Evolutionary conservation across 2,113 vertebrate genomes (phyloP).

Genomic region (Brachyhypopomus gauderio): DNA sequence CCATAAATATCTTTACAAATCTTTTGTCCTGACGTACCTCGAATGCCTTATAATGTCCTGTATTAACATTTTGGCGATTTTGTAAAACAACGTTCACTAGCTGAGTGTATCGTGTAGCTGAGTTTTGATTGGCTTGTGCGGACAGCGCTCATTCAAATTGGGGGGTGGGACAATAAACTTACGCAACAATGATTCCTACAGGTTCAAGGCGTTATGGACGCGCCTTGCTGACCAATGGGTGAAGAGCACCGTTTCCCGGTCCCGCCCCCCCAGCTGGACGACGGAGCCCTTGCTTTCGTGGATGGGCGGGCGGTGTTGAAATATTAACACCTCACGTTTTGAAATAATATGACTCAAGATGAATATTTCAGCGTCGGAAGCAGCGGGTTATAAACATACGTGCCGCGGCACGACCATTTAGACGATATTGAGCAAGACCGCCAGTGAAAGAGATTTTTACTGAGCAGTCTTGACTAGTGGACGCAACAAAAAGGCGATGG

Average conservation of each 20-base stretch:
- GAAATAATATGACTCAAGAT: neutral
- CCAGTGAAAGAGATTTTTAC: neutral
- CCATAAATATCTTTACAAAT: no score
- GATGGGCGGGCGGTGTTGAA: neutral
- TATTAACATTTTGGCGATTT: no score
- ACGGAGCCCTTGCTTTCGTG: neutral
- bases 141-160: no score
- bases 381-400: neutral
- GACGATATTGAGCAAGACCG: neutral
- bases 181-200: neutral
- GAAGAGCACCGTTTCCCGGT: neutral
- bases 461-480: neutral
- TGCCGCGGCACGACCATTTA: neutral
- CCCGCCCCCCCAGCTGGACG: neutral
- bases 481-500: slow-evolving; percentile 54
- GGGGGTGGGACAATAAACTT: neutral
- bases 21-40: no score
- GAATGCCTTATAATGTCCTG: no score
- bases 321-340: neutral
- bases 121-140: no score
- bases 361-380: neutral
- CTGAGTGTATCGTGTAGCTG: no score
- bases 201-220: neutral
- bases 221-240: slow-evolving; percentile 6
- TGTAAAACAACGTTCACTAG: no score